Base-by-base conservation (phyloP, 1,140 invertebrate genomes). In the Euura lappo region DNA sequence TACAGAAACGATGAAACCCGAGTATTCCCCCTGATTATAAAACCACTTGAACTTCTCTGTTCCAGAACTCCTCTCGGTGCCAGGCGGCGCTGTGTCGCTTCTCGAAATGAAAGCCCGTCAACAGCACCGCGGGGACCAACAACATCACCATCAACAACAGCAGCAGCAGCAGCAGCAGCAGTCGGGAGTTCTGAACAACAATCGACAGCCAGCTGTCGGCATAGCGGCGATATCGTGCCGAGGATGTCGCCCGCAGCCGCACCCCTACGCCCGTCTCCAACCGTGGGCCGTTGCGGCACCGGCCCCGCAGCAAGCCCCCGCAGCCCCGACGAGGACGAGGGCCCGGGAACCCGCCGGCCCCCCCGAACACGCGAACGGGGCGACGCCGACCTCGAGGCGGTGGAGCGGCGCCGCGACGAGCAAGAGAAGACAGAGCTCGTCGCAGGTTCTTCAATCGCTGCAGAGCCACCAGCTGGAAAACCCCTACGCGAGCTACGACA, bases 231-330 rank as follows among this genome's bases (percentile, higher is more conserved):
- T 68, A 28, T 68, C 66, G 11, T 68, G 66, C 66, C 11, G 66
- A 68, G 66, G 66, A 8, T 68, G 66, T 44, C 66, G 66, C 42
- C 66, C 66, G 8, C 66, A 68, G 66, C 66, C 66, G 8, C 66
- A 68, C 28, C 66, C 66, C 3, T 68, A 68, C 66, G 66, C 66
- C 11, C 13, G 66, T 11, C 66, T 68, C 11, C 66, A 68, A 42
- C 66, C 66, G 11, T 68, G 66, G 66, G 66, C 66, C 11, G 44
- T 28, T 68, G 66, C 66, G 44, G 66, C 44, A 8, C 66, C 66
- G 5, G 28, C 66, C 13, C 66, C 66, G 28, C 66, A 68, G 42
- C 66, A 68, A 42, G 66, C 66, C 3, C 66, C 66, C 3, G 66
- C 66, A 68, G 66, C 66, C 8, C 66, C 66, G 13, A 68, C 66